Evolutionary conservation across 2,888 invertebrate genomes (phyloP).

Genomic region (Plagodis pulveraria): DNA sequence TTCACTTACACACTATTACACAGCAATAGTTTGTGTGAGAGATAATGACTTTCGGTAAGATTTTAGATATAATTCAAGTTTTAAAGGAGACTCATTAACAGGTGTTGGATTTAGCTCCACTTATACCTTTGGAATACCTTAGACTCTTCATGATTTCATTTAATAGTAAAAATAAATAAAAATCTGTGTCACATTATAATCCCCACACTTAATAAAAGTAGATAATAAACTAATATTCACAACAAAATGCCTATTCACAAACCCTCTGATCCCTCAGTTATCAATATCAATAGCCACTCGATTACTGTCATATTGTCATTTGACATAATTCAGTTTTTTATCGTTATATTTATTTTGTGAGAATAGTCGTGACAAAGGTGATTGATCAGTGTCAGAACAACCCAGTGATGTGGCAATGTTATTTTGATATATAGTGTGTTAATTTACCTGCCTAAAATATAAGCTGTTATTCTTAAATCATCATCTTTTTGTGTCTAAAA

Average conservation of each 20-base stretch:
- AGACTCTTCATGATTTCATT: too few species aligned
- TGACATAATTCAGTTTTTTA: conserved; percentile 55
- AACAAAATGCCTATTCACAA: conserved; percentile 21
- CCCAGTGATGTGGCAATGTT: conserved; percentile 3
- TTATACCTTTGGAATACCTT: too few species aligned
- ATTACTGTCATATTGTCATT: conserved; percentile 62
- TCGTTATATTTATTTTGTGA: conserved; percentile 41
- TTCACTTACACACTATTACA: too few species aligned
- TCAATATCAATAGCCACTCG: conserved; percentile 55
- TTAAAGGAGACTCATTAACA: too few species aligned
- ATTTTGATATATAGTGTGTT: background rate
- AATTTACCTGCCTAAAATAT: too few species aligned
- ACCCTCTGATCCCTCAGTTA: conserved; percentile 21
- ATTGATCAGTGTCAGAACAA: conserved; percentile 37
- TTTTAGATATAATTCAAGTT: too few species aligned
- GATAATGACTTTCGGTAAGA: too few species aligned
- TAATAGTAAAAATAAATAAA: background rate
- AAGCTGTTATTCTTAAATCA: too few species aligned
- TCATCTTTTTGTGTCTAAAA: too few species aligned
- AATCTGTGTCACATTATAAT: background rate
- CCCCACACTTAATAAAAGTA: conserved; percentile 9
- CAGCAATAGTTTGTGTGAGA: too few species aligned
- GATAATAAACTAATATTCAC: conserved; percentile 16
- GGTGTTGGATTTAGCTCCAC: too few species aligned
- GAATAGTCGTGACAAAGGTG: conserved; percentile 36